Evolutionary conservation across 2,113 vertebrate species (phyloP).

Genomic region (Athene cunicularia): DNA sequence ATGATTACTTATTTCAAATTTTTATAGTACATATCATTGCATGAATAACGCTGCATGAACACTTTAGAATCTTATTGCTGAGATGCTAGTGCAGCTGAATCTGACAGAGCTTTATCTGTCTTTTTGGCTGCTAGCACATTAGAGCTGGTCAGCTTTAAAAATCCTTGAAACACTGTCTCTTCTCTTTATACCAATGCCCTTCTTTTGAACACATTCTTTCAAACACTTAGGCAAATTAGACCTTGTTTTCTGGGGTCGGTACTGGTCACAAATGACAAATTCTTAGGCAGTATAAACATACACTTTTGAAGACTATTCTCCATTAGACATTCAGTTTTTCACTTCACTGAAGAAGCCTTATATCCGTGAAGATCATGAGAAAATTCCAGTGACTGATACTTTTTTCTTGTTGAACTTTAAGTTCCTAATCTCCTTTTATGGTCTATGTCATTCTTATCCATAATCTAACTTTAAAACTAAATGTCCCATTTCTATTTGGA

Average conservation of each 20-base stretch:
- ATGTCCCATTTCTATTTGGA: not conserved
- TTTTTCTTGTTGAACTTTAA: not conserved
- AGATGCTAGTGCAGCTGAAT: not conserved
- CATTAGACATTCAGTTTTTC: not conserved
- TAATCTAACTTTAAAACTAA: not conserved
- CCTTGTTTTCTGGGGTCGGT: not conserved
- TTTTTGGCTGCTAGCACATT: not conserved
- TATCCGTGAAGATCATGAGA: not conserved
- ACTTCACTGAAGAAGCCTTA: not conserved
- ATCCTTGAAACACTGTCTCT: not conserved
- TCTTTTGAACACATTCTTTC: not conserved
- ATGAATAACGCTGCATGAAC: not conserved
- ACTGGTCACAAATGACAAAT: not conserved
- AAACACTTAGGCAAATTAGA: not conserved
- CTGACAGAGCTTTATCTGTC: not conserved
- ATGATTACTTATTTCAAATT: not conserved
- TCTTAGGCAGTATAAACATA: not conserved
- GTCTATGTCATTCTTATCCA: not conserved
- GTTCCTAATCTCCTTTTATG: not conserved
- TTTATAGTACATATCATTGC: not conserved
- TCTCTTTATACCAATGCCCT: not conserved
- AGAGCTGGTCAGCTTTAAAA: not conserved
- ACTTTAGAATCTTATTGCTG: not conserved
- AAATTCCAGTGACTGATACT: not conserved
- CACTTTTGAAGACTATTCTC: rapidly evolving